Conservation (phyloP, 2,888 invertebrate genomes). For the Apodemia duryi region DNA sequence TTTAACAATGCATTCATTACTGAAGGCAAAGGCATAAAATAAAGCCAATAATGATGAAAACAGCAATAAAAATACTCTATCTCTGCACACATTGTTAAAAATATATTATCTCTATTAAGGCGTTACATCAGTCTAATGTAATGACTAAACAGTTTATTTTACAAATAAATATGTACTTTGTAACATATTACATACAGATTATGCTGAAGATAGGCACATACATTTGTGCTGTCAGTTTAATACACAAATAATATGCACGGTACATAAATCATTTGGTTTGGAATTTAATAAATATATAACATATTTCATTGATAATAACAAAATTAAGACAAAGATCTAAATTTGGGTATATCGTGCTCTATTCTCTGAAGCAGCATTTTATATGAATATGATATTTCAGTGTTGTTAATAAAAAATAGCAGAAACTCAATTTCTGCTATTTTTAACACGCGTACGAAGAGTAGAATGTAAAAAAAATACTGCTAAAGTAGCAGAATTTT, state of each 20-base stretch:
- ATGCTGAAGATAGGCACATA: conserved; percentile 28
- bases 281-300: not conserved
- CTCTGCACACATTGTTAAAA: conserved; percentile 44
- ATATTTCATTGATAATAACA: not conserved
- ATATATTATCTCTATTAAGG: conserved; percentile 47
- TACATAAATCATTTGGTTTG: not conserved
- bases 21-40: conserved; percentile 22
- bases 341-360: not conserved
- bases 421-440: not conserved
- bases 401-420: not conserved
- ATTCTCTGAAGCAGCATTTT: not conserved
- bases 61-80: conserved; percentile 13
- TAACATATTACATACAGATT: conserved; percentile 24
- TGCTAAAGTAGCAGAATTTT: not conserved
- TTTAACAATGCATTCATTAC: conserved; percentile 40
- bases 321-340: not conserved
- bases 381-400: not conserved
- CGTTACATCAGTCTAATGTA: conserved; percentile 68
- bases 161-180: conserved; percentile 31
- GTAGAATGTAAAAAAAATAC: not conserved
- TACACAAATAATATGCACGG: conserved; percentile 18
- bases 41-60: conserved; percentile 18
- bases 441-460: not conserved
- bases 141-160: conserved; percentile 54
- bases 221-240: conserved; percentile 22